Conservation (phyloP, 1,140 invertebrate genomes). For the Drosophila melanogaster region Release_6_plus_ISO1_MT NT_033779.5:991001-991500, state of each 20-base stretch:
- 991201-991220: background rate
- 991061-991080: slow-evolving; percentile 10
- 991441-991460: slow-evolving; percentile 61
- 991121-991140: slow-evolving; percentile 33
- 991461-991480: slow-evolving; percentile 78
- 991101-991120: slow-evolving; percentile 36
- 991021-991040: slow-evolving; percentile 2
- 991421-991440: slow-evolving; percentile 59
- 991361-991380: slow-evolving; percentile 31
- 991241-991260: slow-evolving; percentile 52
- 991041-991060: slow-evolving; percentile 1
- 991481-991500: background rate
- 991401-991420: slow-evolving; percentile 20
- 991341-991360: slow-evolving; percentile 73
- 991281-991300: slow-evolving; percentile 80
- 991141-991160: slow-evolving; percentile 9
- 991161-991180: slow-evolving; percentile 10
- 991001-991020: slow-evolving; percentile 1
- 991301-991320: slow-evolving; percentile 78
- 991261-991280: slow-evolving; percentile 75
- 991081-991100: slow-evolving; percentile 31
- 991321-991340: slow-evolving; percentile 64
- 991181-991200: background rate
- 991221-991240: slow-evolving; percentile 19
- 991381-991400: background rate